Evolutionary conservation across 2,113 vertebrate genomes (phyloP).

Genomic region (Psittacus erithacus): DNA sequence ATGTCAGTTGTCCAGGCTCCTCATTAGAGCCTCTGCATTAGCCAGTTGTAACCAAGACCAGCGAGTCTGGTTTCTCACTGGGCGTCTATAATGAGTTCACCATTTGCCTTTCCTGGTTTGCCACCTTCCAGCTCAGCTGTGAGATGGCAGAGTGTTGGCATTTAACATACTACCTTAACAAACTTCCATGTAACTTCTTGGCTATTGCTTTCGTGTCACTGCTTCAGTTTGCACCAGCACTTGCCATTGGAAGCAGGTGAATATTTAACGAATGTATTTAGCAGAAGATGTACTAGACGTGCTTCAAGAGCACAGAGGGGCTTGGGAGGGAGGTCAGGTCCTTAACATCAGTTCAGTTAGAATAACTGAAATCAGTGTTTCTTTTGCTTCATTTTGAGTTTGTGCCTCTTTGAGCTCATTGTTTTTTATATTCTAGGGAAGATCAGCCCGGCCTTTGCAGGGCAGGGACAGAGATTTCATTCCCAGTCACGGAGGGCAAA

Average conservation of each 20-base stretch:
- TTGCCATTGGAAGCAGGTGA: neutral
- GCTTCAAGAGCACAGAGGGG: neutral
- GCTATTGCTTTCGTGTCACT: neutral
- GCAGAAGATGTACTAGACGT: neutral
- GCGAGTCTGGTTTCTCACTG: neutral
- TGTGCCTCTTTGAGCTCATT: neutral
- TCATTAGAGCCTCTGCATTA: neutral
- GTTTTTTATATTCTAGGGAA: neutral
- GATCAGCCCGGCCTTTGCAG: neutral
- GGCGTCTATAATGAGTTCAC: fast-evolving
- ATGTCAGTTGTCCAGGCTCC: neutral
- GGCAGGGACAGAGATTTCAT: neutral
- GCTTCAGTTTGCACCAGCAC: neutral
- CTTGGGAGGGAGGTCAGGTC: neutral
- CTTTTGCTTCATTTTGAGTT: neutral
- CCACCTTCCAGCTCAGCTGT: neutral
- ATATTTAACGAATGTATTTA: neutral
- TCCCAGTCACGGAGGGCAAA: neutral
- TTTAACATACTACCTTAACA: neutral
- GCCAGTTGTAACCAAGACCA: neutral
- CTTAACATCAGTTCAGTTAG: neutral
- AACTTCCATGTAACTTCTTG: neutral
- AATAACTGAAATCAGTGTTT: neutral
- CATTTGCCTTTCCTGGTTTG: neutral
- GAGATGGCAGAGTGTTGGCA: neutral